A percentile compares a stretch with the other conserved stretches of the same genome.
Evolutionary conservation across 2,113 vertebrate genomes (phyloP).

Genomic region (Pelecanoides urinatrix): DNA sequence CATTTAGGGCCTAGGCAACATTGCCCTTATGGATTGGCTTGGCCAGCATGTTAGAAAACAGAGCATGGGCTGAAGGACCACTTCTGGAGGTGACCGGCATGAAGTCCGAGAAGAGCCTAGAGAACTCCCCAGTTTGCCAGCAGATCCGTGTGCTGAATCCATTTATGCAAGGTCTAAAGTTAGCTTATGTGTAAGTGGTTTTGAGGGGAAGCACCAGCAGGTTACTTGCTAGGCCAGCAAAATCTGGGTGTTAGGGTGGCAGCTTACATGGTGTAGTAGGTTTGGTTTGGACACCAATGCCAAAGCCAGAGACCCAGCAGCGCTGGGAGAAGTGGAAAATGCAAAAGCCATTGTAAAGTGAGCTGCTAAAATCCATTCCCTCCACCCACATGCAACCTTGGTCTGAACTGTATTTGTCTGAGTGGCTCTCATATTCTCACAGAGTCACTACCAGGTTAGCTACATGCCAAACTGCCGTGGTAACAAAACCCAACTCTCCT

Average conservation of each 20-base stretch:
- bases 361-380: background rate
- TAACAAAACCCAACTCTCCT: background rate
- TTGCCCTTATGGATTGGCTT: background rate
- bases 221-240: background rate
- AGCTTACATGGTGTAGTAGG: background rate
- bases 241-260: background rate
- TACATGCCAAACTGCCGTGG: background rate
- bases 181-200: background rate
- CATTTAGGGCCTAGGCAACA: background rate
- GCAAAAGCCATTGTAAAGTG: background rate
- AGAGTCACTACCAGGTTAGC: background rate
- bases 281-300: background rate
- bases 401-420: background rate
- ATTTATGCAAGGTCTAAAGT: background rate
- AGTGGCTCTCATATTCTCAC: background rate
- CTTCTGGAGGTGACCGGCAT: background rate
- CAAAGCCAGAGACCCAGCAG: background rate
- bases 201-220: background rate
- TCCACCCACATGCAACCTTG: background rate
- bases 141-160: background rate
- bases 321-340: background rate
- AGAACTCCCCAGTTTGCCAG: background rate
- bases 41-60: background rate
- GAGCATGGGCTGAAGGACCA: background rate
- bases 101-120: background rate